Evolutionary conservation across 2,113 vertebrate genomes (phyloP), one percentile per base, ranked within the genome.

Genomic region (Forbesichthys agassizii): DNA sequence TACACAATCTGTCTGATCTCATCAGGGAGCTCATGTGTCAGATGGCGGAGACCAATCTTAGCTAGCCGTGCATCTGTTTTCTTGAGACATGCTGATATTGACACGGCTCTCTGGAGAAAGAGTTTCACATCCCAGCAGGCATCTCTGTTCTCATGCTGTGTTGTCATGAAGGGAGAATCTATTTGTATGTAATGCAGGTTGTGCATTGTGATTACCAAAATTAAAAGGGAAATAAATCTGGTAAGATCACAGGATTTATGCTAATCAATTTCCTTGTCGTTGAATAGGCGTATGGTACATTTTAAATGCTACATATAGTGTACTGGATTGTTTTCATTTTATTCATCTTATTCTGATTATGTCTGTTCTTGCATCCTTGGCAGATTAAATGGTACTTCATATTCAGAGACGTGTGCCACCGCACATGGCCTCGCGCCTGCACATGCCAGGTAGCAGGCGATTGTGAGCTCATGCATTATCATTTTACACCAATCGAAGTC

Each of bases 21-120:
- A 14, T 54, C 13, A 20, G 13, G 16, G 18, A 9, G 11, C 27
- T 7, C 27, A 16, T 49, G 16, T 51, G 18, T 10, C 16, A 51
- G 48, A 20, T 14, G 18, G 61, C 51, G 47, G 27, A 12, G 11
- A 42, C 20, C 1, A 11, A 5, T 14, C 47, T 18, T 49, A 47
- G 49, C 16, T 49, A 16, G 49, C 12, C 47, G 8, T 56, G 13
- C 33, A 42, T 67, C 33, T 67, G 65, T 57, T 73, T 77, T 65
- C 76, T 79, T 77, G 81, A 83, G 68, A 80, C 86, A 81, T 80
- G 77, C 83, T 77, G 81, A 59, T 82, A 64, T 82, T 78, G 72
- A 82, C 79, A 80, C 46, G 57, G 71, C 66, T 81, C 81, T 64
- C 60, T 54, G 54, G 33, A 70, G 76, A 77, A 74, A 74, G 80